Base-by-base conservation (phyloP, 2,113 vertebrate species). In the Thamnophis sirtalis region DNA sequence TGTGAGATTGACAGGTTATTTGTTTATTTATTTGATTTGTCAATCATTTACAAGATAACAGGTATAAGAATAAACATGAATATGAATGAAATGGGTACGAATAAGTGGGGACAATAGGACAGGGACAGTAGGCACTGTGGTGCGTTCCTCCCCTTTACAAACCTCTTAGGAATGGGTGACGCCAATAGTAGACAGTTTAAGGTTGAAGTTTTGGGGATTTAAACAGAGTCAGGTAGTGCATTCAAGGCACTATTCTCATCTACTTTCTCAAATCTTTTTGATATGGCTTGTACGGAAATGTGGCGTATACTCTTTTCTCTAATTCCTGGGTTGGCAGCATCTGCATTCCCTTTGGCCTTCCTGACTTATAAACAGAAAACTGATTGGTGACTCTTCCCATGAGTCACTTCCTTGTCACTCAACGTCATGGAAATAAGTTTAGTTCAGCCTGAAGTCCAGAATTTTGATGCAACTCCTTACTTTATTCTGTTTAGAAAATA, bases 401-500 rank as follows among this genome's bases (percentile, higher is more conserved):
- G 95, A 95, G 10, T 93, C 95, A 94, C 1, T 0, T 28, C 0
- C 85, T 43, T 68, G 91, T 91, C 28, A 11, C 0, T 3, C 2
- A 21, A 24, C 56, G 0, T 90, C 1, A 26, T n/a, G 90, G 92
- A 49, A 94, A 50, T n/a, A 2, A 0, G 17, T 0, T 0, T 0
- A 5, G 68, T 54, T 43, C 60, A 90, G 88, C 91, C 73, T 6
- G 21, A 58, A 28, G 60, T 43, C 4, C 19, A 90, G 63, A 26
- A 68, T 91, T 89, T 73, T 86, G 48, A 49, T 60, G 54, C 21
- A 60, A 43, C 11, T 0, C 73, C 15, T 92, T 56, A 90, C 8
- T 0, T 3, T 53, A 91, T 1, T 0, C 85, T 91, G 92, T 90
- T 84, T 86, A 84, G 87, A 9, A 22, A 4, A 26, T 89, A 0